A percentile compares a stretch with the other conserved stretches of the same genome.
phyloP scores from a whole-genome alignment of 2,888 invertebrate species.

The Sminthurinus aureus region DNA sequence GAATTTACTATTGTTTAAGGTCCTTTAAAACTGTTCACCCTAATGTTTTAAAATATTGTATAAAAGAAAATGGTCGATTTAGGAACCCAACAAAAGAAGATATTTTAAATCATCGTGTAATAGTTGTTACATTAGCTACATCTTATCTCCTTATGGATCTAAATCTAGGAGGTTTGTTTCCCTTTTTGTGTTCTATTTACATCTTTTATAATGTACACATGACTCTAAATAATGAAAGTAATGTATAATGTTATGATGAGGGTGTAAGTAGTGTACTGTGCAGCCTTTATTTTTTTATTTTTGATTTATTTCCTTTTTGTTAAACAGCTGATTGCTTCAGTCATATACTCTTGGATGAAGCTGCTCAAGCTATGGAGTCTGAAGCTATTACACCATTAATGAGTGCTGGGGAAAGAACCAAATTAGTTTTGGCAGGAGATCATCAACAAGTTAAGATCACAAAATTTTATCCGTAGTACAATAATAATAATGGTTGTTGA shows the following conservation, averaged over 20 bases:
- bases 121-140: conserved; percentile 81
- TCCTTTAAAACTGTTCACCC: conserved; percentile 80
- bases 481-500: not conserved
- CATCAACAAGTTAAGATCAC: conserved; percentile 83
- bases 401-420: conserved; percentile 74
- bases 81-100: conserved; percentile 76
- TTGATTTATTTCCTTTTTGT: too few relatives aligned
- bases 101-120: conserved; percentile 73
- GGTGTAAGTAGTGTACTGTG: conserved; percentile 61
- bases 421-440: conserved; percentile 83
- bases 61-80: conserved; percentile 72
- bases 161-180: conserved; percentile 64
- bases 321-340: conserved; percentile 71
- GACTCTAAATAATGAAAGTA: too few relatives aligned
- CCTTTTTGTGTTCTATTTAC: too few relatives aligned
- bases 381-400: conserved; percentile 83
- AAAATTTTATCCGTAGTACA: conserved; percentile 68
- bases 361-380: conserved; percentile 86
- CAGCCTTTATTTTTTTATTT: too few relatives aligned
- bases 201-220: too few relatives aligned
- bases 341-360: conserved; percentile 85
- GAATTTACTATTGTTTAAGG: conserved; percentile 81
- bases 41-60: conserved; percentile 77
- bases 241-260: conserved; percentile 71
- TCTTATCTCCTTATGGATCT: conserved; percentile 77